Base-by-base conservation (phyloP, 2,113 vertebrate species). In the Cynocephalus volans region DNA sequence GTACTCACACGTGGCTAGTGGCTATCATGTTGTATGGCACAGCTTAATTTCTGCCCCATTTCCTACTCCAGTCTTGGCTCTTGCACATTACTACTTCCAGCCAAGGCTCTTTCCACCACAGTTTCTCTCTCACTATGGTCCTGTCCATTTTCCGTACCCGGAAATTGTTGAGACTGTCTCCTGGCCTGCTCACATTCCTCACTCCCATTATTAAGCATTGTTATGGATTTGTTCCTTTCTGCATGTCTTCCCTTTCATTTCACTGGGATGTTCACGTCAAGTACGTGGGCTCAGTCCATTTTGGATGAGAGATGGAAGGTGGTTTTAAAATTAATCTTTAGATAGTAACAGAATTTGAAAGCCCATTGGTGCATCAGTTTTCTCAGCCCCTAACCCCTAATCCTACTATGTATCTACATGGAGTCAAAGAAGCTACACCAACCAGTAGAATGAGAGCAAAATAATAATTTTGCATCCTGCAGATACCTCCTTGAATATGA, bases 281-380 rank as follows among this genome's bases (percentile, higher is more conserved):
- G 36, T 28, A 75, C 18, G 18, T 8, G 15, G 24, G 33, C 62
- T 81, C 11, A 41, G 48, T 52, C 26, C 48, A 24, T 45, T 26
- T 45, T 52, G 21, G 58, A 58, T 56, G 33, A 52, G 64, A 88
- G 70, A 36, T 65, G 26, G 83, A 50, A 81, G 33, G 54, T 19
- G 1, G 0, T 76, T 89, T 79, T 79, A 48, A 72, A 70, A 85
- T 65, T 41, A 60, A 92, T n/a, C 69, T 85, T 85, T 60, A 85
- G 36, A 85, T 24, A n/a, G 18, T 41, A 60, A 80, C 7, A 52
- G 65, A 90, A 45, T 48, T 6, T 1, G 48, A 73, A 93, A 64
- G 13, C 54, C 88, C 56, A 41, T 19, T 26, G 31, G 17, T n/a
- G 7, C 11, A n/a, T 87, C 50, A 93, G 36, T 72, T 85, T 56